Percentiles rank a stretch among this genome's conserved stretches.
These are phyloP conservation scores for Athene cunicularia DNA, from an alignment of 2,113 vertebrate genomes.

Conservation along the genomic window DNA sequence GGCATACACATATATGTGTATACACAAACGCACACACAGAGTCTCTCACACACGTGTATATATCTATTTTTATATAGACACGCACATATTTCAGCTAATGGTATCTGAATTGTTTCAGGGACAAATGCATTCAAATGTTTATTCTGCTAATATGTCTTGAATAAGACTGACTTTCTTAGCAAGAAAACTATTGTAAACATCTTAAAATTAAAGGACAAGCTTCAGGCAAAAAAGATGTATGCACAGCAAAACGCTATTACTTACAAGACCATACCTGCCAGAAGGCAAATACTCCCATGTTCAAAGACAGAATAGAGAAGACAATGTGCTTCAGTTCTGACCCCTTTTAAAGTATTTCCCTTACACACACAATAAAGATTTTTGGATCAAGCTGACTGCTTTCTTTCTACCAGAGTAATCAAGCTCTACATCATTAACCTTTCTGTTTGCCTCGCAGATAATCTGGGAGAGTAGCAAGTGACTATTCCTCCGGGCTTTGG, in stretches of 20 bases:
- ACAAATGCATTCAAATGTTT: neutral
- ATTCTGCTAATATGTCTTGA: neutral
- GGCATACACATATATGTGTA: neutral
- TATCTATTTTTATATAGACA: neutral
- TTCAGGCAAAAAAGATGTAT: neutral
- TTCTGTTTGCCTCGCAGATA: conserved; percentile 59
- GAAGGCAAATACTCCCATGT: conserved; percentile 17
- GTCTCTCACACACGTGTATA: neutral
- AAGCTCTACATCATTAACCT: conserved; percentile 65
- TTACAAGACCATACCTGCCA: neutral
- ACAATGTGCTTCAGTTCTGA: neutral
- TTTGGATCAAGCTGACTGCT: conserved; percentile 46
- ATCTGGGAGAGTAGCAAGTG: conserved; percentile 44
- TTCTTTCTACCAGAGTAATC: conserved; percentile 64
- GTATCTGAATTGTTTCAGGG: neutral
- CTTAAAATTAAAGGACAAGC: conserved; percentile 14
- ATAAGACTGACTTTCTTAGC: neutral
- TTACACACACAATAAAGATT: conserved; percentile 18
- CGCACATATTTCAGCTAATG: neutral
- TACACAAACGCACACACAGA: neutral
- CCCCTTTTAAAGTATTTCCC: neutral
- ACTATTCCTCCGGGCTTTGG: conserved; percentile 28
- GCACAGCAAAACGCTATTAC: neutral
- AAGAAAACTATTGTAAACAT: neutral
- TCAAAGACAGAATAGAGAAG: neutral